These are phyloP conservation scores for Teleiodes luculella DNA, from an alignment of 2,888 invertebrate genomes.

Conservation along the genomic window DNA sequence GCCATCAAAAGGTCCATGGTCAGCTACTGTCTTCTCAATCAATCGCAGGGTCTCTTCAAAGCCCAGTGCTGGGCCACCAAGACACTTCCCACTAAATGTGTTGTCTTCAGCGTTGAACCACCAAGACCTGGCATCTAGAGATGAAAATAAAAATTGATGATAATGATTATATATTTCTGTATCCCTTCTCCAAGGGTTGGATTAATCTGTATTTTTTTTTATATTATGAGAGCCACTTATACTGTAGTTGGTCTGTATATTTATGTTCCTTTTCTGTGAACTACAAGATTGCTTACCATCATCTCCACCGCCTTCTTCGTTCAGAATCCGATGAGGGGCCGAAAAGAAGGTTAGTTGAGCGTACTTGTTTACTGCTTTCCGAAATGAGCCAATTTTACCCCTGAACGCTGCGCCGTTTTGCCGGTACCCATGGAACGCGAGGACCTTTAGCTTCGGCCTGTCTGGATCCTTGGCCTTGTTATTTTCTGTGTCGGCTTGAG, in stretches of 20 bases:
- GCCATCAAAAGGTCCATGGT: conserved; percentile 94
- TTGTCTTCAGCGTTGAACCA: conserved; percentile 92
- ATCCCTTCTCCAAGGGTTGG: too few species aligned
- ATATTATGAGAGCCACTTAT: too few species aligned
- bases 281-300: conserved; percentile 44
- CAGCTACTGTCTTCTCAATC: conserved; percentile 82
- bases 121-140: conserved; percentile 86
- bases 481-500: conserved; percentile 36
- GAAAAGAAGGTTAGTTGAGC: conserved; percentile 88
- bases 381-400: conserved; percentile 89
- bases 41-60: conserved; percentile 86
- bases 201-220: too few species aligned
- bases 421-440: conserved; percentile 89
- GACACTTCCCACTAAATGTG: conserved; percentile 85
- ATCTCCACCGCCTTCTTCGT: conserved; percentile 69
- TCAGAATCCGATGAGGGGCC: conserved; percentile 85
- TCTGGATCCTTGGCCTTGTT: conserved; percentile 30
- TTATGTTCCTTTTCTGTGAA: too few species aligned
- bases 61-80: conserved; percentile 86
- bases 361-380: conserved; percentile 88
- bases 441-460: conserved; percentile 79
- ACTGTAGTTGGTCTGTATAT: too few species aligned
- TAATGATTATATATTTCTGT: too few species aligned
- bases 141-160: not conserved
- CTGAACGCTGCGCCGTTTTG: conserved; percentile 87